phyloP scores from a whole-genome alignment of 2,113 vertebrate species.

The Calcarius ornatus region DNA sequence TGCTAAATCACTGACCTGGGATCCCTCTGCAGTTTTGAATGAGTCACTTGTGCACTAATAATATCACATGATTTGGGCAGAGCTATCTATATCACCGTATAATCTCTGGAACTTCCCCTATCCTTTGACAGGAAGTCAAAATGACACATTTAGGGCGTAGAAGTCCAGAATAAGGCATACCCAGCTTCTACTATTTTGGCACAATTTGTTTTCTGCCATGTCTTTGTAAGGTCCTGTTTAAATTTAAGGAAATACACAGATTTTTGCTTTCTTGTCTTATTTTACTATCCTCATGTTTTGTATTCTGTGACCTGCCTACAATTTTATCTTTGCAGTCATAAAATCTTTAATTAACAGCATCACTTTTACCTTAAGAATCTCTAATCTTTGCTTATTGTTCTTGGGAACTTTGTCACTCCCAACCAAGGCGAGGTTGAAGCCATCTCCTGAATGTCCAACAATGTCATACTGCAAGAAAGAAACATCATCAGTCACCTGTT shows the following conservation, averaged over 20 bases:
- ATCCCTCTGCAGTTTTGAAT: background rate
- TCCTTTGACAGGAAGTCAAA: background rate
- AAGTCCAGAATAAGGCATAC: background rate
- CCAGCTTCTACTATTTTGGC: background rate
- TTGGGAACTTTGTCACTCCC: slow-evolving; percentile 82
- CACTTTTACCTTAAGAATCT: slow-evolving; percentile 87
- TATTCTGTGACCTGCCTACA: background rate
- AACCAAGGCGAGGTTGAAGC: slow-evolving; percentile 85
- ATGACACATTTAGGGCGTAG: background rate
- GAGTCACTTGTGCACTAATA: background rate
- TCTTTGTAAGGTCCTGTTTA: background rate
- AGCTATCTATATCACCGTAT: background rate
- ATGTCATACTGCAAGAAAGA: slow-evolving; percentile 86
- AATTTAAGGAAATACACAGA: background rate
- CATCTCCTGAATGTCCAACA: slow-evolving; percentile 90
- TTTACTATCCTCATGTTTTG: background rate
- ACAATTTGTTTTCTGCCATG: background rate
- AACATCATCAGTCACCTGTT: slow-evolving; percentile 20
- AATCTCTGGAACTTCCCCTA: background rate
- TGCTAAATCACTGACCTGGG: background rate
- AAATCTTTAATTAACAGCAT: background rate
- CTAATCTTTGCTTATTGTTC: slow-evolving; percentile 92
- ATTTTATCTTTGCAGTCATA: background rate
- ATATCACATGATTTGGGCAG: background rate
- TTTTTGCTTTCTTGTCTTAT: background rate